These are phyloP conservation scores for Tiliacea citrago DNA, from an alignment of 2,888 invertebrate genomes.

Conservation along the genomic window DNA sequence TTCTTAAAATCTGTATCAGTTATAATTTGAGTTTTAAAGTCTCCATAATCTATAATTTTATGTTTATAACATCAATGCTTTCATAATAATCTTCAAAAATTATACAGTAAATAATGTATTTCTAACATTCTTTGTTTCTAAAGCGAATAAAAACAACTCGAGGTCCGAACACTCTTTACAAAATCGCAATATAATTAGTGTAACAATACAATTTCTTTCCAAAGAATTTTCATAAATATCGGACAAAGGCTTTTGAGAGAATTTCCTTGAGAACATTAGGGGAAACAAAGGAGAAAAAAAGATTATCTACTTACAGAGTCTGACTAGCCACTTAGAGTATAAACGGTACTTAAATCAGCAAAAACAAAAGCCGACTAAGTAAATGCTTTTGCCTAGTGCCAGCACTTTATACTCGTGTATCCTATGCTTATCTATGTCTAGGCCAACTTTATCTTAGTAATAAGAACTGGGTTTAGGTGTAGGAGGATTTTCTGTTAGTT, in stretches of 20 bases:
- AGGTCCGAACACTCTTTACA: slow-evolving; percentile 21
- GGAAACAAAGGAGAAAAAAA: slow-evolving; percentile 69
- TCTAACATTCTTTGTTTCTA: slow-evolving; percentile 44
- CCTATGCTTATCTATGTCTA: slow-evolving; percentile 67
- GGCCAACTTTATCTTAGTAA: slow-evolving; percentile 65
- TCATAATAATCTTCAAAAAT: background rate
- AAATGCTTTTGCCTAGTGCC: slow-evolving; percentile 74
- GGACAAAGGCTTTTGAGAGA: slow-evolving; percentile 66
- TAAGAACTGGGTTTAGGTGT: slow-evolving; percentile 59
- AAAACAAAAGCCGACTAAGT: slow-evolving; percentile 82
- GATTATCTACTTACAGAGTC: slow-evolving; percentile 75
- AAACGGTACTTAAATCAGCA: slow-evolving; percentile 82
- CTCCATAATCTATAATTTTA: background rate
- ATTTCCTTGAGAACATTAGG: slow-evolving; percentile 68
- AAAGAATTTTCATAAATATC: slow-evolving; percentile 66
- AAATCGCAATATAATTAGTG: slow-evolving; percentile 59
- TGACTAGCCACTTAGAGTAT: slow-evolving; percentile 79
- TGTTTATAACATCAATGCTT: background rate
- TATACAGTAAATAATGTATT: slow-evolving; percentile 31
- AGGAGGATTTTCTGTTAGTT: slow-evolving; percentile 38
- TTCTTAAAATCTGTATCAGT: background rate
- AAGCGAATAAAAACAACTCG: slow-evolving; percentile 40
- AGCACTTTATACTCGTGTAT: slow-evolving; percentile 72
- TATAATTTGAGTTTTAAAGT: background rate
- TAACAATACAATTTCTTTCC: slow-evolving; percentile 63